phyloP scores from a whole-genome alignment of 35 echinoderm and acorn worm genomes.

The Stichopus chloronotus region DNA sequence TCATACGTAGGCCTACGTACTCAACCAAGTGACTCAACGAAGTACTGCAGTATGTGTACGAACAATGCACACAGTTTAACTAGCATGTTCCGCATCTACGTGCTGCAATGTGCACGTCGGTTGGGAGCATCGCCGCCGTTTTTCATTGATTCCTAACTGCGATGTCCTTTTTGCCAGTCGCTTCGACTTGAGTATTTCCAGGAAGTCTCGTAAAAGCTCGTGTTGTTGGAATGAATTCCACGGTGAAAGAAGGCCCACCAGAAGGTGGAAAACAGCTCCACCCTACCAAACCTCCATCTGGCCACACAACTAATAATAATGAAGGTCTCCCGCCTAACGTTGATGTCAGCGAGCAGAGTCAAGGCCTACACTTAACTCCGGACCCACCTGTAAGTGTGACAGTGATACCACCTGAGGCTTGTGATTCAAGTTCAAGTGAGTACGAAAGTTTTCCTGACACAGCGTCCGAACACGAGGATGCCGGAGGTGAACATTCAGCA shows the following conservation, averaged over 20 bases:
- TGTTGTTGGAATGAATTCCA: conserved; percentile 32
- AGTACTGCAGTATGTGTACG: background rate
- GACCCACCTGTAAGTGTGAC: conserved; percentile 6
- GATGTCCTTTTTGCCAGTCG: background rate
- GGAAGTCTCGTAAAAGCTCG: too few species aligned
- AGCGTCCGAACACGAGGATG: conserved; percentile 26
- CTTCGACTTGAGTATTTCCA: background rate
- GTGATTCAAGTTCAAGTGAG: conserved; percentile 46
- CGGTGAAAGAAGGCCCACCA: background rate
- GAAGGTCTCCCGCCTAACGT: background rate
- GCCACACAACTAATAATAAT: conserved; percentile 2
- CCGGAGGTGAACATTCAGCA: background rate
- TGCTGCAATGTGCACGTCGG: conserved; percentile 32
- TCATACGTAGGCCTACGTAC: too few species aligned
- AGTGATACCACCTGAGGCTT: conserved; percentile 59
- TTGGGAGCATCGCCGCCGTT: conserved; percentile 59
- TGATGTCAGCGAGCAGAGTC: background rate
- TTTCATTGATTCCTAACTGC: background rate
- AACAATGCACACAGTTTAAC: background rate
- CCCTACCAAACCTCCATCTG: background rate
- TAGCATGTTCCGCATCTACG: conserved; percentile 61
- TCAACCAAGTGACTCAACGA: too few species aligned
- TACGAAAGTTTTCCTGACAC: conserved; percentile 62
- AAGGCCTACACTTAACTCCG: conserved; percentile 19
- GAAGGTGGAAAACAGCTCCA: conserved; percentile 19